These are phyloP conservation scores for Bombus waltoni DNA, from an alignment of 1,140 invertebrate species.

Conservation along the genomic window DNA sequence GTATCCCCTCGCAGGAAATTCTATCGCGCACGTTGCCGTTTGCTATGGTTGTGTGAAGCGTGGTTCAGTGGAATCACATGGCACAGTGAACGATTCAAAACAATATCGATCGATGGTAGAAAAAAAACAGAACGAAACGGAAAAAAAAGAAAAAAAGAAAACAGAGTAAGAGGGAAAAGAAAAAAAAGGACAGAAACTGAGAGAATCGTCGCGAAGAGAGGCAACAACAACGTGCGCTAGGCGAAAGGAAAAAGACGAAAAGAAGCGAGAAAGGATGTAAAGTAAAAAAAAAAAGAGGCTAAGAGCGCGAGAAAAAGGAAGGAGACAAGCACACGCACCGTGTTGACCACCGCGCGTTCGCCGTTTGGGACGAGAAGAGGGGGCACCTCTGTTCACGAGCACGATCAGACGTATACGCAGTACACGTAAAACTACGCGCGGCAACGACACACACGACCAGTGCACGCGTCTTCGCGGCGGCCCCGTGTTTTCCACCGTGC, in stretches of 20 bases:
- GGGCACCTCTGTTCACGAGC: constrained; percentile 61
- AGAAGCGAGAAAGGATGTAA: constrained; percentile 11
- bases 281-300: constrained; percentile 24
- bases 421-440: constrained; percentile 57
- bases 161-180: too few relatives aligned
- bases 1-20: constrained; percentile 40
- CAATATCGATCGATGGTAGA: neutral
- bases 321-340: constrained; percentile 67
- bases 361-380: constrained; percentile 54
- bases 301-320: constrained; percentile 39
- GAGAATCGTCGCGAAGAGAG: neutral
- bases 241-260: constrained; percentile 19
- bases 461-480: constrained; percentile 53
- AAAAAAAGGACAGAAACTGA: too few relatives aligned
- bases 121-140: neutral
- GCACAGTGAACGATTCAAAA: neutral
- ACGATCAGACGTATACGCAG: constrained; percentile 54
- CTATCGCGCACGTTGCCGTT: constrained; percentile 28
- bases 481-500: constrained; percentile 60
- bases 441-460: constrained; percentile 60
- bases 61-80: neutral
- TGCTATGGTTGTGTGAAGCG: neutral
- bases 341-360: constrained; percentile 71
- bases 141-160: neutral
- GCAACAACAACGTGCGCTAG: constrained; percentile 31